Conservation (phyloP, 2,888 invertebrate genomes). For the Blastobasis lacticolella region DNA sequence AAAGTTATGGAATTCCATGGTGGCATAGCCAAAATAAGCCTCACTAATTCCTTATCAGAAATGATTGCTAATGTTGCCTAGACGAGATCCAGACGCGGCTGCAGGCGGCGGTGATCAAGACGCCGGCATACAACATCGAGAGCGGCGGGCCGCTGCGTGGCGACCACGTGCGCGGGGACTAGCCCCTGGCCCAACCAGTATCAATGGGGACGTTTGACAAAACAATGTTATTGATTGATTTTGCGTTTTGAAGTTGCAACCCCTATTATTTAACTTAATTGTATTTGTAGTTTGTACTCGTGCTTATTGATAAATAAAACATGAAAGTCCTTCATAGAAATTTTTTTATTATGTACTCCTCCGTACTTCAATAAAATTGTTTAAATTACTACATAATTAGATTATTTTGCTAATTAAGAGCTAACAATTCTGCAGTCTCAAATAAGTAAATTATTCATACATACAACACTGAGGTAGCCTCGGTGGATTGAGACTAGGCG, state of each 20-base stretch:
- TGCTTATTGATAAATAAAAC: constrained; percentile 26
- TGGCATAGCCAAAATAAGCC: no score
- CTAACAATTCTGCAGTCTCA: constrained; percentile 73
- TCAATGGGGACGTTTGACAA: no score
- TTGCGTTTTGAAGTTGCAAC: no score
- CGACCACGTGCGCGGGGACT: constrained; percentile 41
- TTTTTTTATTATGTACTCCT: constrained; percentile 67
- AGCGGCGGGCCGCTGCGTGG: constrained; percentile 36
- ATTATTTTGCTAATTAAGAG: constrained; percentile 61
- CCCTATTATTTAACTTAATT: no score
- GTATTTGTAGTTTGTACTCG: no score
- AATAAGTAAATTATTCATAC: constrained; percentile 50
- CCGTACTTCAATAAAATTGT: constrained; percentile 56
- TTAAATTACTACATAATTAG: constrained; percentile 63
- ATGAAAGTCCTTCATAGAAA: constrained; percentile 45
- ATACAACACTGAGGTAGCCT: constrained; percentile 64
- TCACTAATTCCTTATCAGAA: no score
- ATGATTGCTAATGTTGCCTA: constrained; percentile 16
- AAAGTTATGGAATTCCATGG: no score
- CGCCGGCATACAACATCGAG: constrained; percentile 49
- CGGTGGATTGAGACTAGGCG: constrained; percentile 41
- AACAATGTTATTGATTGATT: no score
- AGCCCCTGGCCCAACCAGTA: constrained; percentile 3
- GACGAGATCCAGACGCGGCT: constrained; percentile 54
- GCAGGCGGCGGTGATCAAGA: constrained; percentile 54